A percentile compares a stretch with the other conserved stretches of the same genome.
These are phyloP conservation scores for Sialia sialis DNA, from an alignment of 2,113 vertebrate genomes.

Conservation along the genomic window DNA sequence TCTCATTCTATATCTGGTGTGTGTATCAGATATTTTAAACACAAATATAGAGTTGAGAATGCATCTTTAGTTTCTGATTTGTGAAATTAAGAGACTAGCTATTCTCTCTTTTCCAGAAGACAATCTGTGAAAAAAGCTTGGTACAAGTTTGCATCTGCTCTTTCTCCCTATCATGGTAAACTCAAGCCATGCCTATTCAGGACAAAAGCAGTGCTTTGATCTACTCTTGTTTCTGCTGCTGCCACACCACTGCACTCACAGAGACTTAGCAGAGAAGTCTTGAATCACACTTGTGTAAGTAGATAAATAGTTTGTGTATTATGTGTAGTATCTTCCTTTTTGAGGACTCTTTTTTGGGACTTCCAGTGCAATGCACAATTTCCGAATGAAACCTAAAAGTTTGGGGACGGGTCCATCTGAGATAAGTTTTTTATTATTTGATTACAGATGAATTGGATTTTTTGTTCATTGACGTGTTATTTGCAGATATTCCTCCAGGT, in stretches of 20 bases:
- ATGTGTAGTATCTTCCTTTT: background rate
- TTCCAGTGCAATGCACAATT: background rate
- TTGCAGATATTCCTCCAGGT: background rate
- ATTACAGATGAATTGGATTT: background rate
- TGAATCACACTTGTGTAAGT: background rate
- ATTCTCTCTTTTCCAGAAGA: background rate
- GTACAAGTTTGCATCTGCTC: background rate
- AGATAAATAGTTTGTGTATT: background rate
- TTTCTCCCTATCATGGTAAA: background rate
- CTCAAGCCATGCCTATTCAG: background rate
- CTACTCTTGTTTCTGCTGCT: background rate
- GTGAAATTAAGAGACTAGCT: background rate
- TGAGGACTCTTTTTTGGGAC: background rate
- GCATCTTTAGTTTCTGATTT: background rate
- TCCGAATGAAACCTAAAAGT: background rate
- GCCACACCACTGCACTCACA: background rate
- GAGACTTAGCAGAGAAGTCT: background rate
- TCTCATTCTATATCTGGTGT: background rate
- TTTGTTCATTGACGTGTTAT: background rate
- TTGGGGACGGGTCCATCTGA: background rate
- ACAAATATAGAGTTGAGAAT: background rate
- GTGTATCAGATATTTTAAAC: background rate
- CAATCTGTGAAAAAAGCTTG: background rate
- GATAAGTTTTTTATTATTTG: background rate
- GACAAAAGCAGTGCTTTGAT: background rate